Base-by-base conservation (phyloP, 1,140 invertebrate species). In the Drosophila pectinifera region DNA sequence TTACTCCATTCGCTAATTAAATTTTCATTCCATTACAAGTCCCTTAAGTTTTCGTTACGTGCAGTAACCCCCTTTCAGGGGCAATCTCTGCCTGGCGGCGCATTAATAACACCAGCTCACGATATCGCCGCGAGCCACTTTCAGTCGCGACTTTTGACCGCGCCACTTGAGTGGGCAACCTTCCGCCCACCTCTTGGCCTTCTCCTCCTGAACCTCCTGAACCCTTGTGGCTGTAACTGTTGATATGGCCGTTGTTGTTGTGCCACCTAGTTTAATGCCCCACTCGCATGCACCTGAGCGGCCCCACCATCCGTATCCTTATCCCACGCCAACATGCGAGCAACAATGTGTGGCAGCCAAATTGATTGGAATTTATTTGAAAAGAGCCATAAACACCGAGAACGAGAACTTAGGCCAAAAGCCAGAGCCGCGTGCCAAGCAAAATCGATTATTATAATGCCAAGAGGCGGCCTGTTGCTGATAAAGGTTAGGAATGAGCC, bases 371-470 rank as follows among this genome's bases (percentile, higher is more conserved):
- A 69, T 69, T 77, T 77, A 77, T 77, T 53, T 77, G 39, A 57
- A 70, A 65, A 62, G 63, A 76, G 62, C 45, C 72, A 70, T 70
- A 70, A 70, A 70, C 64, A 69, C 18, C 42, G 51, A 45, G 46
- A 31, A 31, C 28, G 41, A 43, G 31, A 28, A 28, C 31, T 38
- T 5, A 8, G 45, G 59, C 57, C 41, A 42, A 18, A 43, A 36
- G 46, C 24, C 65, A 36, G 18, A 34, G 57, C 42, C 64, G 73
- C 75, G 51, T 69, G 65, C 74, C 51, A 34, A 57, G 57, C 65
- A 58, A 78, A 78, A 78, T 78, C 75, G 74, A 78, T 78, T 78
- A 78, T 78, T 78, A 56, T 78, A 78, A 78, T 78, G 62, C 56
- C 68, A 59, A 41, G 57, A 28, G 63, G 65, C 57, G 65, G 65